Conservation (phyloP, 2,797 vertebrate genomes). For the Gastrophryne carolinensis region DNA sequence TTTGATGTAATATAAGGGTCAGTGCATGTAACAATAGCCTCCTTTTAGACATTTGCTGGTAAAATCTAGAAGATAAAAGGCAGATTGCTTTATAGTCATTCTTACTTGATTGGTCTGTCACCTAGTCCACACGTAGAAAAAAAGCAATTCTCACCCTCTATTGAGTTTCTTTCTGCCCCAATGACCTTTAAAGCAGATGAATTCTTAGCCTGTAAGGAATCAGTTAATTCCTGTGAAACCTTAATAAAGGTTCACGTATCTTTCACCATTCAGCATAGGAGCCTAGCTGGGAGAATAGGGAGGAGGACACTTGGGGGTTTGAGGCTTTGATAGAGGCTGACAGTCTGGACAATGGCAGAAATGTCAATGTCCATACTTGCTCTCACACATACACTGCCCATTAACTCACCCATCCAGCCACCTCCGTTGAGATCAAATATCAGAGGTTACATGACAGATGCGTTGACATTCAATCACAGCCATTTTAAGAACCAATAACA, state of each 20-base stretch:
- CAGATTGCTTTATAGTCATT: too few relatives aligned
- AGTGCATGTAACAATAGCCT: too few relatives aligned
- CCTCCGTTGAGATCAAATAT: slow-evolving; percentile 37
- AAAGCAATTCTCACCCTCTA: slow-evolving; percentile 66
- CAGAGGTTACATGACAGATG: slow-evolving; percentile 35
- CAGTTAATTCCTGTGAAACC: slow-evolving; percentile 73
- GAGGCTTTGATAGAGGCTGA: slow-evolving; percentile 8
- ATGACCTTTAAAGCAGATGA: slow-evolving; percentile 67
- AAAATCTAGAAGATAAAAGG: too few relatives aligned
- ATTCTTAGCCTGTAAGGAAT: slow-evolving; percentile 68
- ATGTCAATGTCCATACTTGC: slow-evolving; percentile 18
- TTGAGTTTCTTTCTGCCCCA: slow-evolving; percentile 68
- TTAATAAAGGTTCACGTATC: slow-evolving; percentile 65
- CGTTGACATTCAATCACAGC: slow-evolving; percentile 25
- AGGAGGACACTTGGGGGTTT: background rate
- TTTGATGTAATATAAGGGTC: too few relatives aligned
- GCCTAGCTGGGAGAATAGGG: background rate
- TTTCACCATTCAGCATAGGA: slow-evolving; percentile 55
- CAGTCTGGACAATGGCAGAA: slow-evolving; percentile 25
- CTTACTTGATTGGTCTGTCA: slow-evolving; percentile 62
- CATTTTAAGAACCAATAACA: slow-evolving; percentile 10
- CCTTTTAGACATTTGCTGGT: too few relatives aligned
- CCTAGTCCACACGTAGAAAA: slow-evolving; percentile 68
- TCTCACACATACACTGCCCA: slow-evolving; percentile 19
- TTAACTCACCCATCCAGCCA: slow-evolving; percentile 15